Percentiles rank a stretch among this genome's conserved stretches.
Evolutionary conservation across 2,888 invertebrate genomes (phyloP).

Genomic region (Ceratothoa steindachneri): DNA sequence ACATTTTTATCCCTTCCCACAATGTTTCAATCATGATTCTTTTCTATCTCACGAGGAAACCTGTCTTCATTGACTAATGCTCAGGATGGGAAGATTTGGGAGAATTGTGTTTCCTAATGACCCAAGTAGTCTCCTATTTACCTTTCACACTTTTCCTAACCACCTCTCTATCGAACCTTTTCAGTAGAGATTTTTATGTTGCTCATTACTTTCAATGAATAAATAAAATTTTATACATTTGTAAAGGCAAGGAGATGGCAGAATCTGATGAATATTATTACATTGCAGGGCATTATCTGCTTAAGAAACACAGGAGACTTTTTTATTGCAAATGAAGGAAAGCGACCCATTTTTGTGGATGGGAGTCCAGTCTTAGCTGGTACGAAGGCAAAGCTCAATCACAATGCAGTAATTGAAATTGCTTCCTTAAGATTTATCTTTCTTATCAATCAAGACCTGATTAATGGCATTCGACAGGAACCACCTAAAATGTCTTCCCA

Average conservation of each 20-base stretch:
- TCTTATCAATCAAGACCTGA: slow-evolving; percentile 84
- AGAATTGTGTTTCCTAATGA: too few species aligned
- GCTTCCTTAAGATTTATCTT: slow-evolving; percentile 88
- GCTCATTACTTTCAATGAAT: too few species aligned
- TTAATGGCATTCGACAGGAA: slow-evolving; percentile 82
- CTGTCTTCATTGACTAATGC: neutral
- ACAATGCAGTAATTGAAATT: slow-evolving; percentile 93
- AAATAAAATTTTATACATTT: too few species aligned
- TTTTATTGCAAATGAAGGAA: slow-evolving; percentile 90
- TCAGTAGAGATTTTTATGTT: too few species aligned
- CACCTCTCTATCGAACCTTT: too few species aligned
- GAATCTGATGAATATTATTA: too few species aligned
- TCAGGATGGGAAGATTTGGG: neutral
- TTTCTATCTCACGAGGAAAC: neutral
- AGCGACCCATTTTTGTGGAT: slow-evolving; percentile 88
- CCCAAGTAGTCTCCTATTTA: too few species aligned
- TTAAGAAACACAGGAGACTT: slow-evolving; percentile 91
- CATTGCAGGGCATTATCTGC: slow-evolving; percentile 72
- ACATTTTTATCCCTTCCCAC: neutral
- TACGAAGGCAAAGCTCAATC: slow-evolving; percentile 81
- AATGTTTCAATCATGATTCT: neutral
- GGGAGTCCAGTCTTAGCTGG: slow-evolving; percentile 82
- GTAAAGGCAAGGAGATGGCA: too few species aligned
- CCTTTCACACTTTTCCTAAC: too few species aligned
- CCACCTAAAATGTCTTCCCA: slow-evolving; percentile 62